phyloP scores from a whole-genome alignment of 2,113 vertebrate species.

The Pitta sordida region DNA sequence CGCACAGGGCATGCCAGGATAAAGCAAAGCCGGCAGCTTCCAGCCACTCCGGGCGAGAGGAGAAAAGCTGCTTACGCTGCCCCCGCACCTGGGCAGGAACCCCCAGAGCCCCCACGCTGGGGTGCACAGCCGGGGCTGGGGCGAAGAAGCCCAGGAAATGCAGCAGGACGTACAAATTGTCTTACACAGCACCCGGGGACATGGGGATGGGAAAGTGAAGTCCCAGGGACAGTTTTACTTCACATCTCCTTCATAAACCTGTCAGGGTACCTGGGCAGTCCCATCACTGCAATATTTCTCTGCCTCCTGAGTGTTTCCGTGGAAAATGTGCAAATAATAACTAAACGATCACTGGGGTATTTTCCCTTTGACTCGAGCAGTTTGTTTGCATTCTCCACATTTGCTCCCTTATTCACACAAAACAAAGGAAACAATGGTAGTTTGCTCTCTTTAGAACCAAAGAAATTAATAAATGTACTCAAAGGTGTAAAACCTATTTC shows the following conservation, averaged over 20 bases:
- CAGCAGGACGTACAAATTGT: neutral
- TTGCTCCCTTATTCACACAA: neutral
- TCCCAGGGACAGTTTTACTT: neutral
- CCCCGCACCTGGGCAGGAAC: neutral
- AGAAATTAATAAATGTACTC: neutral
- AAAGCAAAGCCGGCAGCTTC: neutral
- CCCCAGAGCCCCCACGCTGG: neutral
- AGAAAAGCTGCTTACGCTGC: neutral
- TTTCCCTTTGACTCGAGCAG: neutral
- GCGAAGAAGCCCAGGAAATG: neutral
- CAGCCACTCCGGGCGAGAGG: neutral
- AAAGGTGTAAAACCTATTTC: neutral
- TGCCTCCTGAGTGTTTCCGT: neutral
- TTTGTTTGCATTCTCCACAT: neutral
- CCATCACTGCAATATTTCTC: neutral
- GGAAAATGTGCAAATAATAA: neutral
- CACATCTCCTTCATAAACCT: neutral
- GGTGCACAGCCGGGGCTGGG: neutral
- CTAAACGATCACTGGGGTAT: neutral
- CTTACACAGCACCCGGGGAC: neutral
- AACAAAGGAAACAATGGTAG: neutral
- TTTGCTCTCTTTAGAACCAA: neutral
- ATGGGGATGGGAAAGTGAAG: neutral
- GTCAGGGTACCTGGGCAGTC: neutral
- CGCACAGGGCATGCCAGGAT: neutral